Percentiles rank a stretch among this genome's conserved stretches.
Conservation (phyloP, 2,888 invertebrate genomes). For the Baronia brevicornis region DNA sequence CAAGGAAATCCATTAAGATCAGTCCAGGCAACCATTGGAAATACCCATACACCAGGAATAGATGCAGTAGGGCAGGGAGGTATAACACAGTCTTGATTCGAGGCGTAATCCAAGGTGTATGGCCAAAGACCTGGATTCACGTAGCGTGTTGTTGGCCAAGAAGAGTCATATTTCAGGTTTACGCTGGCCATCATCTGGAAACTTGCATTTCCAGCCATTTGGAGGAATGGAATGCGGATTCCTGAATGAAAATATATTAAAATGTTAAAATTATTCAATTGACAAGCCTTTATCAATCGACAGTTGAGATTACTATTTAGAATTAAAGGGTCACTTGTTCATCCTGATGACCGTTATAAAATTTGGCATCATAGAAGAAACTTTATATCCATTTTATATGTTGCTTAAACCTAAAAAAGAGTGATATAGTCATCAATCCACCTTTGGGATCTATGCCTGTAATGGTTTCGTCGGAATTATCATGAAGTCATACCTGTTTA, state of each 20-base stretch:
- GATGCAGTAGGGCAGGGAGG: slow-evolving; percentile 74
- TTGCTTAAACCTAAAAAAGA: no score
- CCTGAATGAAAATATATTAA: slow-evolving; percentile 34
- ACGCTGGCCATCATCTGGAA: slow-evolving; percentile 71
- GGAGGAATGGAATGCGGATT: slow-evolving; percentile 73
- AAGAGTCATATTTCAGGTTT: slow-evolving; percentile 76
- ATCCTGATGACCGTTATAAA: no score
- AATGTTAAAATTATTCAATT: slow-evolving; percentile 11
- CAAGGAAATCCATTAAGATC: slow-evolving; percentile 65
- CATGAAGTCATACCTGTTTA: no score
- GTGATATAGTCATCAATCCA: no score
- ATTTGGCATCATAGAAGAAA: no score
- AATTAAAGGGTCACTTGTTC: no score
- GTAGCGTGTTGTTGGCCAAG: slow-evolving; percentile 70
- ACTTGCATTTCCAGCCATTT: slow-evolving; percentile 72
- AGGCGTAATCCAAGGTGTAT: slow-evolving; percentile 78
- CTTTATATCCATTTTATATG: no score
- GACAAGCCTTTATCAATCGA: no score
- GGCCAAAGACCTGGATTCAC: slow-evolving; percentile 76
- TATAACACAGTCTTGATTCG: slow-evolving; percentile 72
- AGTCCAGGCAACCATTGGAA: slow-evolving; percentile 77
- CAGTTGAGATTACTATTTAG: no score
- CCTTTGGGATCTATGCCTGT: no score
- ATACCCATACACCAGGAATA: slow-evolving; percentile 78
- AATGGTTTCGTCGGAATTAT: no score